These are phyloP conservation scores for Catocala fraxini DNA, from an alignment of 2,888 invertebrate species.

Conservation along the genomic window DNA sequence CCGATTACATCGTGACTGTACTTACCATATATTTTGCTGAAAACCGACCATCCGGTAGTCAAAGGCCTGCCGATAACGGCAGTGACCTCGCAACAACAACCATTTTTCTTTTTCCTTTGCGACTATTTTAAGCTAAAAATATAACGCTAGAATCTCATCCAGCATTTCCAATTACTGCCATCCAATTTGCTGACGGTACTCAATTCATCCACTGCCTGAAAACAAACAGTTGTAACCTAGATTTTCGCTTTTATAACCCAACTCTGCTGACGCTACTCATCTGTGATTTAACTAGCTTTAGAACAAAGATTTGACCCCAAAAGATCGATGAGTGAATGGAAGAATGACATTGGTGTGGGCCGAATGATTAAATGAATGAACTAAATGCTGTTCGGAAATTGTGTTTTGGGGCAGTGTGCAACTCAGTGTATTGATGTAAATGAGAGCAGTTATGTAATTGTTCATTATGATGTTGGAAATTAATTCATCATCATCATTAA, in stretches of 20 bases:
- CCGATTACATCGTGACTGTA: too few species aligned
- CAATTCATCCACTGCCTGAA: neutral
- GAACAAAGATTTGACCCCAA: neutral
- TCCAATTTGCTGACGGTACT: slow-evolving; percentile 1
- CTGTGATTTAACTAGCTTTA: slow-evolving; percentile 16
- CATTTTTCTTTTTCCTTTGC: too few species aligned
- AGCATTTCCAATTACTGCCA: neutral
- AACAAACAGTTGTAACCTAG: slow-evolving; percentile 35
- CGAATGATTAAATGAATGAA: slow-evolving; percentile 8
- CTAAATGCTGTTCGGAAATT: neutral
- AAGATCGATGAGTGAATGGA: slow-evolving; percentile 12
- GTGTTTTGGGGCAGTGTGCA: neutral
- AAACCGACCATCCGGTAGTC: too few species aligned
- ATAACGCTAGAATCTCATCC: too few species aligned
- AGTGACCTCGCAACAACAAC: too few species aligned
- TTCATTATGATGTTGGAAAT: too few species aligned
- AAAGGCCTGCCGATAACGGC: too few species aligned
- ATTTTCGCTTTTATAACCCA: slow-evolving; percentile 22
- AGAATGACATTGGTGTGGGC: neutral
- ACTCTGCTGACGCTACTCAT: slow-evolving; percentile 18
- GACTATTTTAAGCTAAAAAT: too few species aligned
- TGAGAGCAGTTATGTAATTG: too few species aligned
- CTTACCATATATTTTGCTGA: too few species aligned
- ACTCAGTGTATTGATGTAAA: too few species aligned
- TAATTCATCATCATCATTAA: too few species aligned